Evolutionary conservation across 2,888 invertebrate species (phyloP).

Genomic region (Leucoma salicis): DNA sequence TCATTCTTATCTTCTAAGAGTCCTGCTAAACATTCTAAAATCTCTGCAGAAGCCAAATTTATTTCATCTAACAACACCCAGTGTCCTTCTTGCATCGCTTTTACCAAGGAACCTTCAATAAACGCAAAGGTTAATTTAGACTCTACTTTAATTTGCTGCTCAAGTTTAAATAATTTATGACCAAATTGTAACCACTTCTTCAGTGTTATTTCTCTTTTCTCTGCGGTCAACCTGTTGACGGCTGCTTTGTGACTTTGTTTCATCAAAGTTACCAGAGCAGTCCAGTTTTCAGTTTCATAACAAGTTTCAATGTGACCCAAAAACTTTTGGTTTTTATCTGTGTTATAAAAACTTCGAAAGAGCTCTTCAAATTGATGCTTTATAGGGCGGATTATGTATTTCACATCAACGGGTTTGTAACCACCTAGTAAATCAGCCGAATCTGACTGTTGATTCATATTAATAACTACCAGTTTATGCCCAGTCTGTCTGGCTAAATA

Average conservation of each 20-base stretch:
- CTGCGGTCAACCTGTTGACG: slow-evolving; percentile 69
- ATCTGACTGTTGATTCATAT: slow-evolving; percentile 99
- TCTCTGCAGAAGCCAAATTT: slow-evolving; percentile 98
- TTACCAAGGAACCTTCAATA: slow-evolving; percentile 95
- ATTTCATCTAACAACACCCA: slow-evolving; percentile 99
- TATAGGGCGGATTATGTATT: slow-evolving; percentile 90
- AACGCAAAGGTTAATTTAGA: slow-evolving; percentile 93
- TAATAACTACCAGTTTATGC: slow-evolving; percentile 94
- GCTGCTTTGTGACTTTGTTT: slow-evolving; percentile 87
- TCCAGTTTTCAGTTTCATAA: slow-evolving; percentile 88
- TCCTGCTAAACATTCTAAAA: slow-evolving; percentile 95
- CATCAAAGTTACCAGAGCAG: slow-evolving; percentile 88
- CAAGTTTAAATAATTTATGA: slow-evolving; percentile 86
- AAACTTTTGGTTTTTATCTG: slow-evolving; percentile 91
- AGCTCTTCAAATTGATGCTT: slow-evolving; percentile 91
- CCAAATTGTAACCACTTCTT: slow-evolving; percentile 85
- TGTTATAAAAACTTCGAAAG: slow-evolving; percentile 89
- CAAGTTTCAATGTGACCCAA: slow-evolving; percentile 89
- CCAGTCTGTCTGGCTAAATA: slow-evolving; percentile 92
- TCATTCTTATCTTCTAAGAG: slow-evolving; percentile 92
- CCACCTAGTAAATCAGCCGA: slow-evolving; percentile 98
- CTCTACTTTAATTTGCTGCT: slow-evolving; percentile 87
- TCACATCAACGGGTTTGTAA: slow-evolving; percentile 96
- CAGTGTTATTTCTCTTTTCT: slow-evolving; percentile 55
- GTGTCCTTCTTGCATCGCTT: slow-evolving; percentile 94